Percentiles rank a stretch among this genome's conserved stretches.
These are phyloP conservation scores for Psittacus erithacus DNA, from an alignment of 2,113 vertebrate genomes.

Conservation along the genomic window DNA sequence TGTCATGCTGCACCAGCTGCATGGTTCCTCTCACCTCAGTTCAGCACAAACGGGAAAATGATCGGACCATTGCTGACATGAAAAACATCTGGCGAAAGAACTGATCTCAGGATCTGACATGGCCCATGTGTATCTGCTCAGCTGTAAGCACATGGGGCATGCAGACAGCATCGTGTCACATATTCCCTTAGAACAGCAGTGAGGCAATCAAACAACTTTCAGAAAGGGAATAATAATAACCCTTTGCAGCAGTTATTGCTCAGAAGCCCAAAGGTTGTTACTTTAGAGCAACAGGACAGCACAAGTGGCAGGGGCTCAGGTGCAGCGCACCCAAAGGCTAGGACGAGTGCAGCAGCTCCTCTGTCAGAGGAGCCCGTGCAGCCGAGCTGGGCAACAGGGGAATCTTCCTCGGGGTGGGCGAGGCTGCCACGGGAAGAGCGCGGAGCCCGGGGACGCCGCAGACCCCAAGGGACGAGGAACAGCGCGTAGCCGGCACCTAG, in stretches of 20 bases:
- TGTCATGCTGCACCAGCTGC: neutral
- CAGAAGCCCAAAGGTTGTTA: neutral
- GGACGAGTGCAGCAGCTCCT: neutral
- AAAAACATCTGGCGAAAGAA: fast-evolving
- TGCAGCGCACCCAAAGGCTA: neutral
- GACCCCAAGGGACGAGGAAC: neutral
- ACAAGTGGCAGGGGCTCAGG: neutral
- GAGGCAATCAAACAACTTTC: neutral
- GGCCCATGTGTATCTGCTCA: fast-evolving
- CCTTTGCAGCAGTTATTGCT: neutral
- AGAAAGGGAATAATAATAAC: neutral
- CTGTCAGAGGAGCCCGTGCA: neutral
- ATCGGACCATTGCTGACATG: fast-evolving
- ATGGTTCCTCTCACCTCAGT: neutral
- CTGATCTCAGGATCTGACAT: fast-evolving
- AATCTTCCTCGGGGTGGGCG: neutral
- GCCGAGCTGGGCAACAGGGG: neutral
- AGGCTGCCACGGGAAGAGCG: neutral
- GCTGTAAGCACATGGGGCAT: fast-evolving
- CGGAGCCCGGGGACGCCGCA: neutral
- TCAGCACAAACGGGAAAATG: fast-evolving
- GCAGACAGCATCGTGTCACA: neutral
- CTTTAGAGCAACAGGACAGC: neutral
- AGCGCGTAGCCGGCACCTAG: neutral
- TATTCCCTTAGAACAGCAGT: neutral